phyloP scores from a whole-genome alignment of 2,888 invertebrate species.

The Rhamnusium bicolor region DNA sequence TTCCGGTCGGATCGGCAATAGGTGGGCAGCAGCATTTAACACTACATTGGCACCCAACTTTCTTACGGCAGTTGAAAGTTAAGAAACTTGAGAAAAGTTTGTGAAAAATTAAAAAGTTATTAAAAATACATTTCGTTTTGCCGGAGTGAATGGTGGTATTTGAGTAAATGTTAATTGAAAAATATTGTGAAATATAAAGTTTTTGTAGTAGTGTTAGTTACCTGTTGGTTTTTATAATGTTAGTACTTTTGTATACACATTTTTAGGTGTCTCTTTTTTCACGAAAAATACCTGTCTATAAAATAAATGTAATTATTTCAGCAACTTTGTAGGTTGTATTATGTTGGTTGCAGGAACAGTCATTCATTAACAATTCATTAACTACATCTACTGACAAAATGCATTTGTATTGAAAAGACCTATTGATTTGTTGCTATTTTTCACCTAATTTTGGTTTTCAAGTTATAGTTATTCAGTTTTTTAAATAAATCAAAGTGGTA shows the following conservation, averaged over 20 bases:
- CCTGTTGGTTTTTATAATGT: neutral
- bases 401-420: no score
- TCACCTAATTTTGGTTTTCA: no score
- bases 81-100: constrained; percentile 9
- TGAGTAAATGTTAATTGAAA: neutral
- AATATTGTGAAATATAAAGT: neutral
- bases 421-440: no score
- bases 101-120: neutral
- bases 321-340: no score
- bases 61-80: constrained; percentile 22
- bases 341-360: no score
- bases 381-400: no score
- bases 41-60: constrained; percentile 10
- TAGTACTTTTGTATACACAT: neutral
- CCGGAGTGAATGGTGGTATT: neutral
- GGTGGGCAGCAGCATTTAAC: constrained; percentile 23
- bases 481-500: no score
- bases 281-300: no score
- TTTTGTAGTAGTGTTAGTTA: neutral
- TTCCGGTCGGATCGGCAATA: constrained; percentile 6
- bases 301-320: no score
- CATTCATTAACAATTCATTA: no score
- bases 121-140: neutral
- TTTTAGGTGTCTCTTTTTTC: no score
- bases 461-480: no score